A percentile compares a stretch with the other conserved stretches of the same genome.
phyloP scores from a whole-genome alignment of 2,797 vertebrate genomes.

The Oreortyx pictus region DNA sequence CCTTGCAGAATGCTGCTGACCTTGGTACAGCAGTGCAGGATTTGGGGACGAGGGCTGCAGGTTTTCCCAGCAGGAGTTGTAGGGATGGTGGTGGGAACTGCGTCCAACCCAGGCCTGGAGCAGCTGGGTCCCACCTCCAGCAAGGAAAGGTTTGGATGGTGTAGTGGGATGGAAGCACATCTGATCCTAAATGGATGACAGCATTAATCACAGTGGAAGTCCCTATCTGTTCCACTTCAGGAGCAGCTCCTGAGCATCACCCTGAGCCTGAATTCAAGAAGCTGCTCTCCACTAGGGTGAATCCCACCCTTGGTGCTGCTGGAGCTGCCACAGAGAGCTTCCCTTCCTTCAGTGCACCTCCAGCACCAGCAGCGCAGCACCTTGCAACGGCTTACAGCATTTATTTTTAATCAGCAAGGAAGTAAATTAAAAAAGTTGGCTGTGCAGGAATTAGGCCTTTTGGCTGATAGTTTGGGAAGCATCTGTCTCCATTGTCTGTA shows the following conservation, averaged over 20 bases:
- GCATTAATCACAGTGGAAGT: not conserved
- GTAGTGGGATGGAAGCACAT: rapidly evolving
- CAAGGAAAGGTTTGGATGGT: not conserved
- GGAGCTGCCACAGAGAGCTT: not conserved
- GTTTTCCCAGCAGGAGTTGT: rapidly evolving
- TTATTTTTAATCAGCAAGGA: not conserved
- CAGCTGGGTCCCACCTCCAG: not conserved
- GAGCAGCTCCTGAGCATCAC: not conserved
- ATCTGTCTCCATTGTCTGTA: constrained; percentile 71
- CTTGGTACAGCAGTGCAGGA: rapidly evolving
- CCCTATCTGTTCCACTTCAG: not conserved
- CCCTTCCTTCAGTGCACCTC: rapidly evolving
- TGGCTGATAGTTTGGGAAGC: constrained; percentile 64
- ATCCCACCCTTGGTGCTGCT: not conserved
- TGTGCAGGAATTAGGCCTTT: constrained; percentile 64
- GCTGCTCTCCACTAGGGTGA: rapidly evolving
- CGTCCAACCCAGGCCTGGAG: rapidly evolving
- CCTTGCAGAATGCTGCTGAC: not conserved
- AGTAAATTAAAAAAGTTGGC: constrained; percentile 61
- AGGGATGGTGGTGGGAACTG: rapidly evolving
- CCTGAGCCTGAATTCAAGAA: too few relatives aligned
- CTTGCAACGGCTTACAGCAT: not conserved
- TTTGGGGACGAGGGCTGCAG: rapidly evolving
- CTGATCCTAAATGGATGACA: rapidly evolving
- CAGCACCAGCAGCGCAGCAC: not conserved